These are phyloP conservation scores for Lasaia peninsularis DNA, from an alignment of 1,140 invertebrate species.

Conservation along the genomic window DNA sequence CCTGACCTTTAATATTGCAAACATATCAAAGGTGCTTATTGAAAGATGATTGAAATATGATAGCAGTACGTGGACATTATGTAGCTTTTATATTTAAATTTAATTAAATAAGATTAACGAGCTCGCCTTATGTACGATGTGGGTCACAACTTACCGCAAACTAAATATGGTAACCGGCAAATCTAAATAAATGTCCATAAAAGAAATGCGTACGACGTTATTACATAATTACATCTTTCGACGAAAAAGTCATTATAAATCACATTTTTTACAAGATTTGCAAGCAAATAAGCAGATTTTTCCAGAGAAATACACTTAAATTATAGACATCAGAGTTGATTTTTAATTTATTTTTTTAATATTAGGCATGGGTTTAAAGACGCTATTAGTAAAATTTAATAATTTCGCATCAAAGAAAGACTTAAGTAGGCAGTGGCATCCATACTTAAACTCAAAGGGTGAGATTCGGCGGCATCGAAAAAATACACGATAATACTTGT, in stretches of 20 bases:
- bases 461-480: too few species aligned
- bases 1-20: not conserved
- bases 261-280: too few species aligned
- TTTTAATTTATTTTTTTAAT: too few species aligned
- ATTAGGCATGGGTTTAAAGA: too few species aligned
- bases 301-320: too few species aligned
- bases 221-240: not conserved
- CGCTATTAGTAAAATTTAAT: too few species aligned
- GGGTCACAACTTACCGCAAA: not conserved
- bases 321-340: too few species aligned
- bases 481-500: too few species aligned
- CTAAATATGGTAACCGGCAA: not conserved
- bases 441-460: too few species aligned
- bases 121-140: not conserved
- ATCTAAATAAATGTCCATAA: slow-evolving; percentile 4
- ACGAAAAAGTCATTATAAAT: not conserved
- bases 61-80: not conserved
- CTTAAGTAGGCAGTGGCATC: too few species aligned
- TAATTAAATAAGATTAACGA: slow-evolving; percentile 1
- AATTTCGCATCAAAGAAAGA: too few species aligned
- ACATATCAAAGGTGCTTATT: not conserved
- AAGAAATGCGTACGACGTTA: not conserved
- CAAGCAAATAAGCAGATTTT: too few species aligned
- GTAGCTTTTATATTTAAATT: slow-evolving; percentile 8
- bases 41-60: not conserved